A percentile compares a stretch with the other conserved stretches of the same genome.
Evolutionary conservation across 2,797 vertebrate species (phyloP).

Genomic region (Takifugu rubripes): DNA sequence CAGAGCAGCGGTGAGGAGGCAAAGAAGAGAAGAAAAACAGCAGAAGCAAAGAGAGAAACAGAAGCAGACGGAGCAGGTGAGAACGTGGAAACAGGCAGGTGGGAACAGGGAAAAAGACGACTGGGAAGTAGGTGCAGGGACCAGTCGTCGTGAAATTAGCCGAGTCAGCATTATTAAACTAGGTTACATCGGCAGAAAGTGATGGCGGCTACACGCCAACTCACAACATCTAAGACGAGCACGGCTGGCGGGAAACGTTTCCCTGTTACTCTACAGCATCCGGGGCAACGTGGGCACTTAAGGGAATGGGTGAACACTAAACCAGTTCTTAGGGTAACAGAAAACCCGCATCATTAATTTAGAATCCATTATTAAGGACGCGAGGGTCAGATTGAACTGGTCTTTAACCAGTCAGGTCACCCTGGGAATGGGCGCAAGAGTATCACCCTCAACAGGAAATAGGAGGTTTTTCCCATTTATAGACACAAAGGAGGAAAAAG

Average conservation of each 20-base stretch:
- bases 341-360: conserved; percentile 68
- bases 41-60: conserved; percentile 5
- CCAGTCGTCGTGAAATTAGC: neutral
- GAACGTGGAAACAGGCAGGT: conserved; percentile 7
- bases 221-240: too few species aligned
- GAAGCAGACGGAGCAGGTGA: conserved; percentile 27
- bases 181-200: neutral
- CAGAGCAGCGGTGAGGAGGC: conserved; percentile 30
- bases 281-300: conserved; percentile 66
- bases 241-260: neutral
- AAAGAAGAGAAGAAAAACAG: conserved; percentile 27
- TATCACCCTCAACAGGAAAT: neutral
- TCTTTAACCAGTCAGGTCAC: conserved; percentile 42
- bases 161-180: neutral
- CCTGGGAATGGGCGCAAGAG: conserved; percentile 8
- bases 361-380: conserved; percentile 69
- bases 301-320: conserved; percentile 79
- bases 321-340: conserved; percentile 72
- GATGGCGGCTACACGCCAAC: neutral
- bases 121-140: neutral
- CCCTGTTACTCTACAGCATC: conserved; percentile 22
- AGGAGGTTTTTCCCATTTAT: neutral
- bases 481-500: neutral
- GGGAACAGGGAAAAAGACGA: conserved; percentile 4
- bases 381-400: conserved; percentile 37